Conservation (phyloP, 2,113 vertebrate genomes). For the Nettapus auritus region DNA sequence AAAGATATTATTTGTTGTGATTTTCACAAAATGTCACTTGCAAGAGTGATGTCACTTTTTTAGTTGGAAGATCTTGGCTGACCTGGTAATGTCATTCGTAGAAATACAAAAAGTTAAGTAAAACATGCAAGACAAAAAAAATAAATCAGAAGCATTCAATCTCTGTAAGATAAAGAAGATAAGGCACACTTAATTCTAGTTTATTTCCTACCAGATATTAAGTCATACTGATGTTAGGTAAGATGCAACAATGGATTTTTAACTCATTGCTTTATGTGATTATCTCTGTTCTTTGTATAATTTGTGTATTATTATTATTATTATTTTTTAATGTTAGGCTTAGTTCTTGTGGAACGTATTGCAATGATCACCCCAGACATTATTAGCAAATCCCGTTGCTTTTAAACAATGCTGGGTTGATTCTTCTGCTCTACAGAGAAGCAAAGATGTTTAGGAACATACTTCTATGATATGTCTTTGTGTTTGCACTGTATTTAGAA, state of each 20-base stretch:
- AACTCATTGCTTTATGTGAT: not conserved
- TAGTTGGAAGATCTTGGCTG: slow-evolving; percentile 4
- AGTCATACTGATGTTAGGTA: not conserved
- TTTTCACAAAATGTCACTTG: not conserved
- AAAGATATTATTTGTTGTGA: not conserved
- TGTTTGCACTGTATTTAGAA: not conserved
- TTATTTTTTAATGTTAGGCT: not conserved
- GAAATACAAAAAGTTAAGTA: not conserved
- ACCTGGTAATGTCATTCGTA: slow-evolving; percentile 2
- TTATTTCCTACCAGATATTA: slow-evolving; percentile 26
- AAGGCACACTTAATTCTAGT: not conserved
- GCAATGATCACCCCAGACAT: not conserved
- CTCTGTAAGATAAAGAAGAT: not conserved
- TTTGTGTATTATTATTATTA: not conserved
- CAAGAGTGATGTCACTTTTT: not conserved
- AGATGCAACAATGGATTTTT: not conserved
- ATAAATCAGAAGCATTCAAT: rapidly evolving
- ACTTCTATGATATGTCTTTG: not conserved
- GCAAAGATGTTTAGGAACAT: not conserved
- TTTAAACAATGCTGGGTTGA: not conserved
- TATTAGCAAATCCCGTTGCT: not conserved
- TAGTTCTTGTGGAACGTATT: not conserved
- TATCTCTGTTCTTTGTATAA: not conserved
- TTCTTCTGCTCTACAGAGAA: not conserved
- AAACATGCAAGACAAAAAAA: not conserved